These are phyloP conservation scores for Psilanteris sp. DNA, from an alignment of 1,140 invertebrate species.

Conservation along the genomic window DNA sequence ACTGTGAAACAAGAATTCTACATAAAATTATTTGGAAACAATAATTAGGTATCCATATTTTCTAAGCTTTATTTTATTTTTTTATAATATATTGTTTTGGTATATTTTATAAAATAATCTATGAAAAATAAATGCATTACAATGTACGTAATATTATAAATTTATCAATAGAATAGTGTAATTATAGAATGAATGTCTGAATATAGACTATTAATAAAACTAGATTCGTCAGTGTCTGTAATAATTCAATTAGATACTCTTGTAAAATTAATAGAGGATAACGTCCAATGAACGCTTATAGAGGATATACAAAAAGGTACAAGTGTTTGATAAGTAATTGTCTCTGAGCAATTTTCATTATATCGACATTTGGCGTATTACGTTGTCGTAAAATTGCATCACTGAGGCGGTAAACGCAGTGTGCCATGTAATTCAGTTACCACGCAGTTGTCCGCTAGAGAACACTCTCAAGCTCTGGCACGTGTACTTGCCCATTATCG, in stretches of 20 bases:
- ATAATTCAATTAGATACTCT: constrained; percentile 3
- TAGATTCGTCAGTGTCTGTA: neutral
- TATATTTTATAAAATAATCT: too few species aligned
- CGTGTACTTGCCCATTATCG: constrained; percentile 78
- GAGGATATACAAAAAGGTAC: constrained; percentile 45
- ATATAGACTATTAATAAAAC: too few species aligned
- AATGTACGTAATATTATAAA: too few species aligned
- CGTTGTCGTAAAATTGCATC: constrained; percentile 70
- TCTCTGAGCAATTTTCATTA: constrained; percentile 61
- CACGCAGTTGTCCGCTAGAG: constrained; percentile 74
- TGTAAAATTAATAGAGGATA: constrained; percentile 38
- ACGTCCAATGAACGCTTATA: constrained; percentile 10
- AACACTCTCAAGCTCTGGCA: constrained; percentile 70
- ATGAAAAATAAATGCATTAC: too few species aligned
- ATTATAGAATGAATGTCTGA: too few species aligned
- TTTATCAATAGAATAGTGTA: too few species aligned
- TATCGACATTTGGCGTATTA: constrained; percentile 68
- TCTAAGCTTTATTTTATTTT: too few species aligned
- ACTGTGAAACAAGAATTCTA: too few species aligned
- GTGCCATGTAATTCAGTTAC: constrained; percentile 77
- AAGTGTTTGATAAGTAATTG: constrained; percentile 58
- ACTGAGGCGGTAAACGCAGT: constrained; percentile 75
- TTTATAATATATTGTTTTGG: too few species aligned
- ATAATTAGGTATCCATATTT: too few species aligned
- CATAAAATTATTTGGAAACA: too few species aligned